phyloP scores from a whole-genome alignment of 2,797 vertebrate species.

The Nannoperca australis region DNA sequence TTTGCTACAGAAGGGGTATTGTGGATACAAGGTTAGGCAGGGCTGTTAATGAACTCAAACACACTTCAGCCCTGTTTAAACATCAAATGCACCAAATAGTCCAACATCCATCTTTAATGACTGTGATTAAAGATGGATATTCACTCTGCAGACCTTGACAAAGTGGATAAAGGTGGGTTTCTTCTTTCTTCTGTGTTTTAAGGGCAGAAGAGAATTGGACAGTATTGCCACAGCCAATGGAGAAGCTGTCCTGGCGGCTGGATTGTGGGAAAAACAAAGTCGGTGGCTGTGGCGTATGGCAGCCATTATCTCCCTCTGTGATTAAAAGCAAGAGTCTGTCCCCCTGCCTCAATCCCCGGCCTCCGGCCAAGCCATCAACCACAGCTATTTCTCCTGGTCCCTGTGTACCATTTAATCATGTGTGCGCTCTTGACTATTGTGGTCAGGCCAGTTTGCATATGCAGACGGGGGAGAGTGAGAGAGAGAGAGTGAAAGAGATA shows the following conservation, averaged over 20 bases:
- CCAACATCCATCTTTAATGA: conserved; percentile 10
- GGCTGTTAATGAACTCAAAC: background rate
- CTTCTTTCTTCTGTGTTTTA: conserved; percentile 1
- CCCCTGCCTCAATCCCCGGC: conserved; percentile 53
- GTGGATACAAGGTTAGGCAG: background rate
- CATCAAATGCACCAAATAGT: background rate
- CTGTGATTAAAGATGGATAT: conserved; percentile 61
- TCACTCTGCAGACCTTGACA: conserved; percentile 30
- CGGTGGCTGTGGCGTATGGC: conserved; percentile 81
- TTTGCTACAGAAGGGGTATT: background rate
- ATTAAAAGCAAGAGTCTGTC: conserved; percentile 89
- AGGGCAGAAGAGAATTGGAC: conserved; percentile 39
- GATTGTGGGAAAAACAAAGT: conserved; percentile 75
- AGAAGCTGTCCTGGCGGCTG: conserved; percentile 48
- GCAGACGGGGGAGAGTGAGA: conserved; percentile 29
- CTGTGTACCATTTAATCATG: conserved; percentile 82
- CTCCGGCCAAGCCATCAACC: conserved; percentile 85
- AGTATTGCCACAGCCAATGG: conserved; percentile 58
- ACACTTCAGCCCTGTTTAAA: conserved; percentile 23
- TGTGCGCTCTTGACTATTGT: conserved; percentile 81
- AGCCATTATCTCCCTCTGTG: conserved; percentile 87
- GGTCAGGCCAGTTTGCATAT: conserved; percentile 86
- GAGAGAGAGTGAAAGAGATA: conserved; percentile 30
- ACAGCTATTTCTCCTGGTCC: conserved; percentile 87
- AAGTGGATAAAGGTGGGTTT: conserved; percentile 29